Evolutionary conservation across 1,140 invertebrate genomes (phyloP), one percentile per base, ranked within the genome.

Genomic region (Oreohelix idahoensis): DNA sequence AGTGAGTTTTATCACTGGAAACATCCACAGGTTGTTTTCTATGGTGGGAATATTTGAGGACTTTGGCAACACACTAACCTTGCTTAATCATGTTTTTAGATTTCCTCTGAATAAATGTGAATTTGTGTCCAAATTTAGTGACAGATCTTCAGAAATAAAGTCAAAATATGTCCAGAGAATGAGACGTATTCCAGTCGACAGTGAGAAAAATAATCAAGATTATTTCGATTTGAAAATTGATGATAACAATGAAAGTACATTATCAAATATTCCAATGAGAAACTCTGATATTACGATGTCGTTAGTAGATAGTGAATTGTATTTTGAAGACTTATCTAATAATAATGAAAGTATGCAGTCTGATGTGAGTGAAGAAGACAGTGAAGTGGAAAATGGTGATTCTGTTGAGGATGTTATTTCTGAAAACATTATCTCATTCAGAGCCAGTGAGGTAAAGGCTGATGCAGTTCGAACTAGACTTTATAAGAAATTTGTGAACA

Each of bases 81-180:
- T 76, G 45, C 45, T 76, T 8, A 26, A 76, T 51, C 74, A 53
- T 53, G 74, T 76, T 76, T 49, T 51, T 11, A 10, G 74, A 23
- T 51, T 76, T 29, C 74, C 74, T 29, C 49, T 76, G 1, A 8
- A 76, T 45, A 1, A 76, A 51, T 76, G 74, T 51, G 39, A 51
- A 10, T 51, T 49, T 45, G n/a, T 76, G 11, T 76, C 74, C 32
- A 39, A 13, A 35, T 29, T 51, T 51, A 36, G 29, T n/a, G 0
- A n/a, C 1, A 42, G 2, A 17, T 10, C 71, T 73, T 73, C 39
- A 42, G 71, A 42, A 32, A 32, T 2, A 4, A 29, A 35, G 8
- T n/a, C 63, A 66, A 66, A 66, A 32, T 17, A 66, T 32, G 29
- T 32, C 17, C 2, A 66, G 10, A 29, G 5, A 11, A 66, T 17